Evolutionary conservation across 2,888 invertebrate species (phyloP).

Genomic region (Dorcus hopei): DNA sequence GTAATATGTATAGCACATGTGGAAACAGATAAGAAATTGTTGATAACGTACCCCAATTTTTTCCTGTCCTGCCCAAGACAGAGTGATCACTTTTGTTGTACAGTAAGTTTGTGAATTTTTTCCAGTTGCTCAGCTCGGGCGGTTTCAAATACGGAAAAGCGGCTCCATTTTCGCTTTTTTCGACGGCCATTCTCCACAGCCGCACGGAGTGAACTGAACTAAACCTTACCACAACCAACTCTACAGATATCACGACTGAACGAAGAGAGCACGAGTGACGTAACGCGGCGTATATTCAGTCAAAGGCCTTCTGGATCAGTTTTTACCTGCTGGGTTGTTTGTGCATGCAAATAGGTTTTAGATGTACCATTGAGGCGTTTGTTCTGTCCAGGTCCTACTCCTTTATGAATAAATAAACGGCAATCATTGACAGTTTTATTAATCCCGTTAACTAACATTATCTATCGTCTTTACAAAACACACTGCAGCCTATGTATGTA

Average conservation of each 20-base stretch:
- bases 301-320: not conserved
- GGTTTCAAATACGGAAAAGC: constrained; percentile 35
- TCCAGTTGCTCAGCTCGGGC: constrained; percentile 27
- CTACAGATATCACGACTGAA: constrained; percentile 1
- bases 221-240: constrained; percentile 7
- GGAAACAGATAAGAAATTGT: no score
- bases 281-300: not conserved
- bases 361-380: no score
- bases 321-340: not conserved
- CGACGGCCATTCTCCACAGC: constrained; percentile 23
- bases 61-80: constrained; percentile 59
- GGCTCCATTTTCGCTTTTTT: constrained; percentile 32
- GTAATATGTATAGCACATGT: no score
- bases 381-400: no score
- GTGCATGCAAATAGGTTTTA: not conserved
- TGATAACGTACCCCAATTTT: constrained; percentile 64
- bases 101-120: constrained; percentile 32
- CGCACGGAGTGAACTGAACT: not conserved
- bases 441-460: no score
- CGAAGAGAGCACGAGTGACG: not conserved
- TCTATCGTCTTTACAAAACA: no score
- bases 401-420: no score
- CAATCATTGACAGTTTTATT: no score
- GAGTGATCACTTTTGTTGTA: constrained; percentile 60
- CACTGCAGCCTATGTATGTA: no score